Percentiles rank a stretch among this genome's conserved stretches.
phyloP scores from a whole-genome alignment of 2,113 vertebrate species.

The Rostratula benghalensis region DNA sequence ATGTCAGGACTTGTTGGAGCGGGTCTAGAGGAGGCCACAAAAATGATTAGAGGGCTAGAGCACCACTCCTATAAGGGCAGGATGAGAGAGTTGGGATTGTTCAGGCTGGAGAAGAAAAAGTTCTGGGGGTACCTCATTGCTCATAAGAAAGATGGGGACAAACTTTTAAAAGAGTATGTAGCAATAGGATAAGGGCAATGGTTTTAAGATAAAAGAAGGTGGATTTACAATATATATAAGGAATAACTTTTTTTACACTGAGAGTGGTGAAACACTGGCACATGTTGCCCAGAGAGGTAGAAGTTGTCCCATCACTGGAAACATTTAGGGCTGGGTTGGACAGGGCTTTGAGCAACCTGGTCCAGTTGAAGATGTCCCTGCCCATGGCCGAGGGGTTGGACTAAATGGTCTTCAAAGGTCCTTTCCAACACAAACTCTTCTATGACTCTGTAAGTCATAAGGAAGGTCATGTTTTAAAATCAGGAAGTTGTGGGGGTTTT shows the following conservation, averaged over 20 bases:
- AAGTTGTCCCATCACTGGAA: no score
- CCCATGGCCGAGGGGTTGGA: background rate
- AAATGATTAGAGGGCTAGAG: background rate
- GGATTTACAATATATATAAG: background rate
- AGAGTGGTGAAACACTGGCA: background rate
- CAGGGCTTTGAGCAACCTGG: background rate
- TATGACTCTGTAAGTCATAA: background rate
- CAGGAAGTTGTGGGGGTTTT: background rate
- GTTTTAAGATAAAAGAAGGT: background rate
- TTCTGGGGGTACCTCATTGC: fast-evolving
- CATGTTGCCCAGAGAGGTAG: background rate
- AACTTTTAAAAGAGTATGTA: fast-evolving
- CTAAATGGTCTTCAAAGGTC: background rate
- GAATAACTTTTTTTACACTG: background rate
- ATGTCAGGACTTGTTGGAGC: background rate
- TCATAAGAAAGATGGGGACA: background rate
- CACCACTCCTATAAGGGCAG: fast-evolving
- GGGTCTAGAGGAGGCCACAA: background rate
- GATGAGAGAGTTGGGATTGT: fast-evolving
- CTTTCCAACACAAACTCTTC: background rate
- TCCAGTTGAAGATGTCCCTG: background rate
- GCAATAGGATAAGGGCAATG: fast-evolving
- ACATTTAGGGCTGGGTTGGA: background rate
- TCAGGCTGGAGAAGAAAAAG: background rate
- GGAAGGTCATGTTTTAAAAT: background rate